Conservation (phyloP, 2,888 invertebrate species). For the Platerodrilus igneus region DNA sequence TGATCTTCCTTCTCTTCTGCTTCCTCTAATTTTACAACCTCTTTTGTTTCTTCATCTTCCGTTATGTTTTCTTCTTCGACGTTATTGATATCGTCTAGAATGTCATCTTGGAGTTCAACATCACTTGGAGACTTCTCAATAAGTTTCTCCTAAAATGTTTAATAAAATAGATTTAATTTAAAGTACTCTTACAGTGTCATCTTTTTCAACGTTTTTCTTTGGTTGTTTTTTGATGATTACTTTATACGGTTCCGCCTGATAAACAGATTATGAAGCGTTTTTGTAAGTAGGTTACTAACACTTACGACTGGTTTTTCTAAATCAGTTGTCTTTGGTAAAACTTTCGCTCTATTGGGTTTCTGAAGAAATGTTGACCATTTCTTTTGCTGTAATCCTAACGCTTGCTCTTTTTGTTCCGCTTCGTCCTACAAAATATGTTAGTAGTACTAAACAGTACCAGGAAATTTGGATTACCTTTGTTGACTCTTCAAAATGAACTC, state of each 20-base stretch:
- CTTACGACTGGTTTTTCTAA: slow-evolving; percentile 35
- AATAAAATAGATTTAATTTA: background rate
- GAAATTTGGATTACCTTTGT: too few species aligned
- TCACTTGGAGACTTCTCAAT: slow-evolving; percentile 12
- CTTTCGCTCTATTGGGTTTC: slow-evolving; percentile 66
- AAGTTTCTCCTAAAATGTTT: slow-evolving; percentile 4
- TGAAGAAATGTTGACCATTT: slow-evolving; percentile 73
- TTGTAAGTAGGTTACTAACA: background rate
- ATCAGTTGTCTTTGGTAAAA: slow-evolving; percentile 42
- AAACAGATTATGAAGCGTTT: slow-evolving; percentile 13
- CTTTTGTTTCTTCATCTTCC: background rate
- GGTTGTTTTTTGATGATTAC: slow-evolving; percentile 43
- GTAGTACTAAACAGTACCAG: too few species aligned
- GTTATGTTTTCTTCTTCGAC: background rate
- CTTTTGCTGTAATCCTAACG: slow-evolving; percentile 55
- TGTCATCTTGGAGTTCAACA: background rate
- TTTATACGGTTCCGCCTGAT: slow-evolving; percentile 40
- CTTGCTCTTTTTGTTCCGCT: too few species aligned
- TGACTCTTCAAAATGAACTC: too few species aligned
- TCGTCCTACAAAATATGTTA: too few species aligned
- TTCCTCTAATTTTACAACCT: slow-evolving; percentile 4
- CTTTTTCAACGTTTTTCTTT: slow-evolving; percentile 33
- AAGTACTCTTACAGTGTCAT: slow-evolving; percentile 5
- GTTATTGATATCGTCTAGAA: background rate
- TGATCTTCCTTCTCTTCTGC: slow-evolving; percentile 22